A percentile compares a stretch with the other conserved stretches of the same genome.
Evolutionary conservation across 2,888 invertebrate genomes (phyloP).

Genomic region (Atrina japonica): DNA sequence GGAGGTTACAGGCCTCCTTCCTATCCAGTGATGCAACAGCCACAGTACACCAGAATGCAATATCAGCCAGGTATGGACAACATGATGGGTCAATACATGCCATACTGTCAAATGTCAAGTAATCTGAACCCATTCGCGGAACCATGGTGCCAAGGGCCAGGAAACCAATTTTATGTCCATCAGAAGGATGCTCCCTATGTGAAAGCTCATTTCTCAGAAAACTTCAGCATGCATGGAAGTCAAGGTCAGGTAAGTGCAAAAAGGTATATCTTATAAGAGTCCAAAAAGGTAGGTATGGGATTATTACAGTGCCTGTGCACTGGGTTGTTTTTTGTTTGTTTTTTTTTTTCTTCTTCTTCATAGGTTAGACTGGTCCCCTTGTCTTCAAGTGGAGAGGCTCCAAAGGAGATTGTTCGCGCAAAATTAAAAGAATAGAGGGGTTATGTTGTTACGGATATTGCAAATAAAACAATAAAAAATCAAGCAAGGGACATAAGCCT

Average conservation of each 20-base stretch:
- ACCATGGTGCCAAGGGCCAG: constrained; percentile 45
- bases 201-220: neutral
- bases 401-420: neutral
- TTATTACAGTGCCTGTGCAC: constrained; percentile 16
- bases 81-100: constrained; percentile 38
- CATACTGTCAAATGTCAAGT: constrained; percentile 30
- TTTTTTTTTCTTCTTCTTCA: too few species aligned
- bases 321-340: neutral
- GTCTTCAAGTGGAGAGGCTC: neutral
- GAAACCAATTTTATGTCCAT: neutral
- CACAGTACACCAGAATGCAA: constrained; percentile 48
- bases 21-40: constrained; percentile 49
- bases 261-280: neutral
- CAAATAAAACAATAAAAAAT: too few species aligned
- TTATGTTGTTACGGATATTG: too few species aligned
- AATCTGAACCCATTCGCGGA: constrained; percentile 57
- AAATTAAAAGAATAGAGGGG: too few species aligned
- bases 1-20: constrained; percentile 11
- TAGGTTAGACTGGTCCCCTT: too few species aligned
- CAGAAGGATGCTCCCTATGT: neutral
- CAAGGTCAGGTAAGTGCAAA: constrained; percentile 5
- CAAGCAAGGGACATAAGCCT: too few species aligned
- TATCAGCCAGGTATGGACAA: constrained; percentile 48
- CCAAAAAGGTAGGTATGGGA: constrained; percentile 17
- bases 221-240: neutral